Conservation (phyloP, 2,113 vertebrate species). For the Ageneiosus marmoratus region DNA sequence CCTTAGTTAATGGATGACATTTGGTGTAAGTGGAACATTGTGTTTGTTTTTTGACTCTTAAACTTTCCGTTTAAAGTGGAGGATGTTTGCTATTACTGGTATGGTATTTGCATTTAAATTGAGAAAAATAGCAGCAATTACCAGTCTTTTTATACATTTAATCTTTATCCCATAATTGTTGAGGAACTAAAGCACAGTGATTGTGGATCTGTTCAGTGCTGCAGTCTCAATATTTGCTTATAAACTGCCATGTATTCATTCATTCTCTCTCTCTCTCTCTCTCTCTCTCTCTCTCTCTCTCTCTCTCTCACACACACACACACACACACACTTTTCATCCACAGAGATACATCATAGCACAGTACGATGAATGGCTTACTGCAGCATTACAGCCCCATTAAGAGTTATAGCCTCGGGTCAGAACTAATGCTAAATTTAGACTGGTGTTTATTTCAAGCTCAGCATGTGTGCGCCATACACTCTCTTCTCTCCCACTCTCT, state of each 20-base stretch:
- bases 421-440: slow-evolving; percentile 58
- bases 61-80: background rate
- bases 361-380: slow-evolving; percentile 33
- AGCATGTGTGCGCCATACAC: slow-evolving; percentile 45
- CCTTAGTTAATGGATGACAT: background rate
- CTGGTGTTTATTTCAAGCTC: slow-evolving; percentile 58
- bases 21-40: background rate
- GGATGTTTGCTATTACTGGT: background rate
- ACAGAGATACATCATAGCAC: slow-evolving; percentile 24
- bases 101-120: slow-evolving; percentile 1
- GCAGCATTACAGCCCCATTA: slow-evolving; percentile 52
- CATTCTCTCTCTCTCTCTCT: background rate
- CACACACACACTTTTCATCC: slow-evolving; percentile 26
- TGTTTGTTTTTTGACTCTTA: too few species aligned
- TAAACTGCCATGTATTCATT: background rate
- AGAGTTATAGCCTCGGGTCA: slow-evolving; percentile 50
- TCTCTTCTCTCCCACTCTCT: background rate
- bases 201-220: background rate
- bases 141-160: background rate
- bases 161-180: background rate
- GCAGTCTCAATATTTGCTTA: background rate
- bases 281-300: too few species aligned
- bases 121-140: background rate
- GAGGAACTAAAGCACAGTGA: slow-evolving; percentile 3
- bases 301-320: slow-evolving; percentile 6